Evolutionary conservation across 1,140 invertebrate genomes (phyloP).

Genomic region (Diabrotica virgifera): DNA sequence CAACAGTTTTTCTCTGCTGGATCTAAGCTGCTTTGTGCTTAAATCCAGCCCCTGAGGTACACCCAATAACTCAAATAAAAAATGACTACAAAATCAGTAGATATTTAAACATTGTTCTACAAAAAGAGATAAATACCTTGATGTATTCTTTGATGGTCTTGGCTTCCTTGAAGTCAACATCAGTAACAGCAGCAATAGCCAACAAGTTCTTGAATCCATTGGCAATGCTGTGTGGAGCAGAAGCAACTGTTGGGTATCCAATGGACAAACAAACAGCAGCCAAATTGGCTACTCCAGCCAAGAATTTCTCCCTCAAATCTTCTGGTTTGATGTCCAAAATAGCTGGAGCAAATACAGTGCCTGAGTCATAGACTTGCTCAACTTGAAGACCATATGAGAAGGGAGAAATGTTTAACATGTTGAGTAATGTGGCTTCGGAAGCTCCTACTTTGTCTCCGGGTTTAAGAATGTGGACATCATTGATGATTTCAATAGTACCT

Average conservation of each 20-base stretch:
- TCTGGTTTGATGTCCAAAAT: conserved; percentile 98
- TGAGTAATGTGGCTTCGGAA: conserved; percentile 96
- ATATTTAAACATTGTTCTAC: background rate
- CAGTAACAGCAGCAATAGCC: conserved; percentile 93
- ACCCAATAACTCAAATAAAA: too few relatives aligned
- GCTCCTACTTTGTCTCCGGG: conserved; percentile 97
- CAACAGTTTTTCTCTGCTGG: too few relatives aligned
- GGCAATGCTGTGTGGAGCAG: conserved; percentile 93
- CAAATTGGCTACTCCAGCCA: conserved; percentile 89
- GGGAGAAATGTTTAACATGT: conserved; percentile 99
- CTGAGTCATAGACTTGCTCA: conserved; percentile 96
- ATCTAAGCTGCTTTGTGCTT: too few relatives aligned
- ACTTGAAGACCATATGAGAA: conserved; percentile 98
- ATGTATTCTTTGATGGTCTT: conserved; percentile 87
- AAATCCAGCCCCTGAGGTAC: too few relatives aligned
- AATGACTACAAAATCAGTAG: background rate
- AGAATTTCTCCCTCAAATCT: conserved; percentile 87
- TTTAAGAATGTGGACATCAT: conserved; percentile 95
- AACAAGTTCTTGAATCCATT: conserved; percentile 98
- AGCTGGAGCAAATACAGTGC: conserved; percentile 93
- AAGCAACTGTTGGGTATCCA: conserved; percentile 94
- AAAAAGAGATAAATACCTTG: conserved; percentile 56
- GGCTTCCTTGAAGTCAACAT: conserved; percentile 93
- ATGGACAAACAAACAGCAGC: conserved; percentile 92
- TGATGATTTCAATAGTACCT: conserved; percentile 98